These are phyloP conservation scores for Piprites chloris DNA, from an alignment of 2,113 vertebrate genomes.

Conservation along the genomic window DNA sequence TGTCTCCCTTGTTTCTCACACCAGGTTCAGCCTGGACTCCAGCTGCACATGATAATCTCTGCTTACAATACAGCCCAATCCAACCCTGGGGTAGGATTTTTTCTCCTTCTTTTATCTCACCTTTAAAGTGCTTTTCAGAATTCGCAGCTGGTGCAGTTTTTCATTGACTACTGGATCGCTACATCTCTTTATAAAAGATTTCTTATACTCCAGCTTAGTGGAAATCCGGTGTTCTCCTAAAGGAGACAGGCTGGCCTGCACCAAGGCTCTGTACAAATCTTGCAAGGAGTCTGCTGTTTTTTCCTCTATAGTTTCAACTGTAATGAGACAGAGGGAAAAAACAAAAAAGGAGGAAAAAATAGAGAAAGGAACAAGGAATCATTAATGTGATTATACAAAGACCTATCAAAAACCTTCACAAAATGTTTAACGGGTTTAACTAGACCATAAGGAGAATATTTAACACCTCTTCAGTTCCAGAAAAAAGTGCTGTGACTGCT, in stretches of 20 bases:
- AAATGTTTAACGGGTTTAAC: not conserved
- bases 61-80: not conserved
- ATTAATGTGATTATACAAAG: not conserved
- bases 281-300: conserved; percentile 88
- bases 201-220: conserved; percentile 91
- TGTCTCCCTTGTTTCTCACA: not conserved
- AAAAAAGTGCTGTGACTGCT: not conserved
- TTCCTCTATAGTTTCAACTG: conserved; percentile 79
- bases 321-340: conserved; percentile 38
- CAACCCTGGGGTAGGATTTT: conserved; percentile 10
- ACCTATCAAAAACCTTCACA: not conserved
- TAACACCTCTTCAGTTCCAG: not conserved
- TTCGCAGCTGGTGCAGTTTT: conserved; percentile 92
- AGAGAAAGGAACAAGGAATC: conserved; percentile 50
- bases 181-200: conserved; percentile 90
- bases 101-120: conserved; percentile 72
- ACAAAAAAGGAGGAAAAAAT: not conserved
- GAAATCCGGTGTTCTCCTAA: conserved; percentile 86
- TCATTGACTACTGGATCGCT: conserved; percentile 95
- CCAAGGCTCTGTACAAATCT: conserved; percentile 92
- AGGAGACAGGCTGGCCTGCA: conserved; percentile 91
- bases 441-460: not conserved
- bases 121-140: conserved; percentile 98
- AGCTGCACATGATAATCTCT: not conserved
- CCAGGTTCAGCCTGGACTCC: not conserved